Percentiles rank a stretch among this genome's conserved stretches.
These are phyloP conservation scores for Labroides dimidiatus DNA, from an alignment of 2,797 vertebrate species.

Conservation along the genomic window DNA sequence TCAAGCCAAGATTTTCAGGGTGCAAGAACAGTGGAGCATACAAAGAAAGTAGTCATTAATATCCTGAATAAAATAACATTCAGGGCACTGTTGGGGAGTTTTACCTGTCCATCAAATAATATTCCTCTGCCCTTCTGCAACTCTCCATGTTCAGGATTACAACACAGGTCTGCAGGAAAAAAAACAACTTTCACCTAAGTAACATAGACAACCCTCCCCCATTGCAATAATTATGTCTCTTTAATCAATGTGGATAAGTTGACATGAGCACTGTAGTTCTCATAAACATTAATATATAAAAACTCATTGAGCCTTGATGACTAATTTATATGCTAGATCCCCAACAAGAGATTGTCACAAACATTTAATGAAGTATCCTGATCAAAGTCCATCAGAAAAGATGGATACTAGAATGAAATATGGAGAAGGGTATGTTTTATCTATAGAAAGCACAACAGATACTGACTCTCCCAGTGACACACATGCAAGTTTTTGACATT, in stretches of 20 bases:
- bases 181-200: background rate
- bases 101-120: slow-evolving; percentile 2
- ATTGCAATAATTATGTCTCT: slow-evolving; percentile 6
- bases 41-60: slow-evolving; percentile 21
- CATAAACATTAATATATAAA: background rate
- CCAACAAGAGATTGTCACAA: background rate
- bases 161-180: slow-evolving; percentile 2
- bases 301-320: background rate
- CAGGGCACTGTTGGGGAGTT: slow-evolving; percentile 5
- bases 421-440: background rate
- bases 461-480: slow-evolving; percentile 5
- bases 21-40: slow-evolving; percentile 1
- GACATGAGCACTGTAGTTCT: background rate
- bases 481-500: slow-evolving; percentile 36
- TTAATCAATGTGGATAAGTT: slow-evolving; percentile 1
- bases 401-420: background rate
- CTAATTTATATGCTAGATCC: background rate
- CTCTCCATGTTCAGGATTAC: slow-evolving; percentile 7
- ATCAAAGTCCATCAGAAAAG: background rate
- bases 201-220: slow-evolving; percentile 11
- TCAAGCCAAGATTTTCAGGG: too few species aligned
- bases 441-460: slow-evolving; percentile 2
- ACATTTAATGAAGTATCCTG: background rate
- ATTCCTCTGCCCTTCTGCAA: background rate
- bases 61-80: slow-evolving; percentile 28